Evolutionary conservation across 2,888 invertebrate species (phyloP).

Genomic region (Euphydryas editha): DNA sequence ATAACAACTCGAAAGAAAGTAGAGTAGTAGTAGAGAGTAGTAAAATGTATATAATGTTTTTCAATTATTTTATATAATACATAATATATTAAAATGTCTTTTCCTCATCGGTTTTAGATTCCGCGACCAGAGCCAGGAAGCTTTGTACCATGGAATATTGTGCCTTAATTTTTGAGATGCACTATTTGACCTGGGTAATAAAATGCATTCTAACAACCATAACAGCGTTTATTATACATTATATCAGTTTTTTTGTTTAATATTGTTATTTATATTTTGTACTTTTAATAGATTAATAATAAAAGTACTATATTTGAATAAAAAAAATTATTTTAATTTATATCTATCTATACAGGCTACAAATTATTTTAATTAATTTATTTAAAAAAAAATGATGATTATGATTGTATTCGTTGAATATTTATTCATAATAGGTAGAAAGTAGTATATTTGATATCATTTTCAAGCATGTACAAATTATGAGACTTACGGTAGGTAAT

Average conservation of each 20-base stretch:
- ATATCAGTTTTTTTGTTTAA: background rate
- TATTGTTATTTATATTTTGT: background rate
- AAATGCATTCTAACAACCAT: too few relatives aligned
- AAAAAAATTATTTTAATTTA: slow-evolving; percentile 66
- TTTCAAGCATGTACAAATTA: too few relatives aligned
- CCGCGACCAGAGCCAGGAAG: slow-evolving; percentile 77
- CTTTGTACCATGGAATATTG: slow-evolving; percentile 87
- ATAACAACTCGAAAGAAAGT: too few relatives aligned
- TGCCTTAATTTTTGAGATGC: slow-evolving; percentile 66
- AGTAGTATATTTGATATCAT: too few relatives aligned
- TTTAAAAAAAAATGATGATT: slow-evolving; percentile 45
- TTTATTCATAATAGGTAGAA: slow-evolving; percentile 21
- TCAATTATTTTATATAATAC: too few relatives aligned
- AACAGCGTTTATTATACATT: background rate
- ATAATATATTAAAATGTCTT: too few relatives aligned
- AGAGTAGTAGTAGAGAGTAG: too few relatives aligned
- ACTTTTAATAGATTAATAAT: background rate
- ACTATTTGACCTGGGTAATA: background rate
- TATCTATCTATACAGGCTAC: slow-evolving; percentile 64
- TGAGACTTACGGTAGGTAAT: too few relatives aligned
- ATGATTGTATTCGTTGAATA: slow-evolving; percentile 31
- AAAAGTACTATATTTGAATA: slow-evolving; percentile 48
- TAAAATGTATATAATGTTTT: too few relatives aligned
- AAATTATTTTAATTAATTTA: too few relatives aligned
- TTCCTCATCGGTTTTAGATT: slow-evolving; percentile 73